phyloP scores from a whole-genome alignment of 2,888 invertebrate genomes.

The Patella depressa region DNA sequence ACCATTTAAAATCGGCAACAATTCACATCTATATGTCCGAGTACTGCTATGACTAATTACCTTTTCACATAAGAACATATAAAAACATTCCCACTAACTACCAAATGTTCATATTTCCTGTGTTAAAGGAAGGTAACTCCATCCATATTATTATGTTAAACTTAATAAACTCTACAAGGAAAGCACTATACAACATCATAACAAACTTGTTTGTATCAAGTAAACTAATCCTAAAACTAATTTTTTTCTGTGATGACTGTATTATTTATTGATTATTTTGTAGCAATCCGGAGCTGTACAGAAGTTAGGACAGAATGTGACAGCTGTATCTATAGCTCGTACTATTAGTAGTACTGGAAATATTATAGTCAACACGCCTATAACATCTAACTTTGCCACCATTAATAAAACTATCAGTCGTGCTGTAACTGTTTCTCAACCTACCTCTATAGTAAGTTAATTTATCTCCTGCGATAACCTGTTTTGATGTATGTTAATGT shows the following conservation, averaged over 20 bases:
- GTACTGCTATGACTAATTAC: no score
- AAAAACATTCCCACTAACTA: no score
- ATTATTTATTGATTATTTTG: constrained; percentile 11
- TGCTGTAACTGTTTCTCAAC: constrained; percentile 20
- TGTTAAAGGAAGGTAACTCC: no score
- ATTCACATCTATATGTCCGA: no score
- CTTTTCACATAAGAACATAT: no score
- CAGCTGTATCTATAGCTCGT: constrained; percentile 53
- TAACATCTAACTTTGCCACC: constrained; percentile 47
- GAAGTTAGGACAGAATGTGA: constrained; percentile 50
- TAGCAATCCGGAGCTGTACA: constrained; percentile 48
- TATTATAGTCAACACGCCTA: constrained; percentile 57
- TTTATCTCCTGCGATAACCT: not conserved
- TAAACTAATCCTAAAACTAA: no score
- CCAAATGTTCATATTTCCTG: no score
- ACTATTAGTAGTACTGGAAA: constrained; percentile 48
- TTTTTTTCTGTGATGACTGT: constrained; percentile 17
- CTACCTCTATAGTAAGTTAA: constrained; percentile 35
- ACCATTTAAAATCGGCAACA: no score
- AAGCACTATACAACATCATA: not conserved
- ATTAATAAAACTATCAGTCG: constrained; percentile 55
- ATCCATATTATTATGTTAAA: no score
- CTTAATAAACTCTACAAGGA: not conserved
- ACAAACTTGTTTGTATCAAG: no score
- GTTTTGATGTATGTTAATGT: no score